Percentiles rank a stretch among this genome's conserved stretches.
phyloP scores from a whole-genome alignment of 1,140 invertebrate species.

The Drosophila fuyamai region DNA sequence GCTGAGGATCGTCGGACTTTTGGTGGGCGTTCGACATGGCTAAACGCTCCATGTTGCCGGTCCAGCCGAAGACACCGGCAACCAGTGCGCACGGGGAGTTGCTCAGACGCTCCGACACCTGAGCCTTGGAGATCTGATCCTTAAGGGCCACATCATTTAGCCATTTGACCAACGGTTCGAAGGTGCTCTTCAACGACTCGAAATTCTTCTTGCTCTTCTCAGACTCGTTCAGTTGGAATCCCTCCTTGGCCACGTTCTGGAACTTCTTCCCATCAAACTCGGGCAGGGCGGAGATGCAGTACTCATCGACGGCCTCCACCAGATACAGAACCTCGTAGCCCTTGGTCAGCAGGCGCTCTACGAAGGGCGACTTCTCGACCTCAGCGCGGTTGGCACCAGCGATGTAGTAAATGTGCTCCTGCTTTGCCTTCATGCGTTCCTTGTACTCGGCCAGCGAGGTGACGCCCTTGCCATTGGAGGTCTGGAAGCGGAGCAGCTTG shows the following conservation, averaged over 20 bases:
- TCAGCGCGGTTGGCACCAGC: conserved; percentile 95
- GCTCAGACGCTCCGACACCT: conserved; percentile 95
- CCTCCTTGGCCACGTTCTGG: conserved; percentile 99
- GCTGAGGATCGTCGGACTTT: conserved; percentile 96
- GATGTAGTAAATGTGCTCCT: conserved; percentile 98
- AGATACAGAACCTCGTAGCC: conserved; percentile 99
- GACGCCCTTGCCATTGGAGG: conserved; percentile 90
- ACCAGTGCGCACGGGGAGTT: conserved; percentile 98
- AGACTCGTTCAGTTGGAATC: conserved; percentile 94
- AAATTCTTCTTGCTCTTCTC: conserved; percentile 93
- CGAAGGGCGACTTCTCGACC: conserved; percentile 97
- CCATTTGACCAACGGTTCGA: conserved; percentile 97
- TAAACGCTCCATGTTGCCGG: conserved; percentile 99
- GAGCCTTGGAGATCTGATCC: conserved; percentile 93
- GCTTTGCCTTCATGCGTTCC: conserved; percentile 98
- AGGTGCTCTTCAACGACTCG: conserved; percentile 92
- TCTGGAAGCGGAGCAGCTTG: conserved; percentile 96
- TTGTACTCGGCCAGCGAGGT: conserved; percentile 96
- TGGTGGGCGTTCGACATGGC: conserved; percentile 98
- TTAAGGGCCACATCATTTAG: conserved; percentile 94
- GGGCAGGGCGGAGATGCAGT: conserved; percentile 97
- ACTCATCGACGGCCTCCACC: conserved; percentile 99
- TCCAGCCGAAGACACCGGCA: conserved; percentile 99
- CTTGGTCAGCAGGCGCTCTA: conserved; percentile 96
- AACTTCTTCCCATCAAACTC: conserved; percentile 99